Evolutionary conservation across 1,140 invertebrate genomes (phyloP), one percentile per base, ranked within the genome.

Genomic region (Drosophila guanche): DNA sequence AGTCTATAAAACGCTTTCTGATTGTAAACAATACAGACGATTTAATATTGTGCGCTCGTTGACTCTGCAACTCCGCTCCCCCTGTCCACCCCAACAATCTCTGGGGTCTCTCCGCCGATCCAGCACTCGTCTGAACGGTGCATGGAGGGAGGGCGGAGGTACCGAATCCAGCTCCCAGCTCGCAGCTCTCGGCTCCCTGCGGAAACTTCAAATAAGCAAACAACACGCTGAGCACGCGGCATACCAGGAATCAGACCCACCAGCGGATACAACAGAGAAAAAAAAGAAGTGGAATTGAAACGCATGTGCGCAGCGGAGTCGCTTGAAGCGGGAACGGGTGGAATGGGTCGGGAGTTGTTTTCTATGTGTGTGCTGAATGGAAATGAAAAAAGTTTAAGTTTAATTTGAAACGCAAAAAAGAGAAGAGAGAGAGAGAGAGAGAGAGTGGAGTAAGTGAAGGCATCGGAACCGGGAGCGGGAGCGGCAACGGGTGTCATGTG

Each of bases 11-110:
- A 86, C 81, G 81, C 81, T 88, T 86, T 86, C 74, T 80, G 77
- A 86, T 86, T 86, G 81, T 86, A 86, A 86, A 86, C 81, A 86
- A 86, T 86, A 86, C 81, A 80, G 77, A 81, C 81, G 81, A 86
- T 86, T 86, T 86, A 86, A 86, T 86, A 86, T 85, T 86, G 77
- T 69, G 65, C 68, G 83, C 77, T 74, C 68, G 77, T 77, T 86
- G 76, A 63, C 62, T 75, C 45, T 42, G 23, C 7, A 3, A 4
- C 23, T 7, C 22, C 53, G 16, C 62, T 20, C 16, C 5, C 8
- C 5, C 14, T 8, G 5, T n/a, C 23, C 12, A 5, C 8, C 50
- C 37, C 37, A 55, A 50, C 25, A 23, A 4, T 45, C 48, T 12
- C 7, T 29, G 27, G n/a, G 12, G 7, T 12, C 37, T 29, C 58